Evolutionary conservation across 64 coral and sea anemone genomes (phyloP).

Genomic region (Actinia equina): DNA sequence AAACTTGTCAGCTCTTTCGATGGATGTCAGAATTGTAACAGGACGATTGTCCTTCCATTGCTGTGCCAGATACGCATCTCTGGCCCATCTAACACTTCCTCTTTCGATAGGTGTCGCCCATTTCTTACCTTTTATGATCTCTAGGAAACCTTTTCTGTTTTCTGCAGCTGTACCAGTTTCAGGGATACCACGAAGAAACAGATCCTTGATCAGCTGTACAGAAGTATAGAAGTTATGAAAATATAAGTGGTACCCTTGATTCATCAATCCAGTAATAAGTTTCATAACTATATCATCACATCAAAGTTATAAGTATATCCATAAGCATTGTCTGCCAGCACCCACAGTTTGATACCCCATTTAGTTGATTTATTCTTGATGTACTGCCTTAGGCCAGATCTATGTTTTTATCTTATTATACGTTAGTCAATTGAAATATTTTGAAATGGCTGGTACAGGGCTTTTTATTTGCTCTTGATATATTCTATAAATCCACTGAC

Average conservation of each 20-base stretch:
- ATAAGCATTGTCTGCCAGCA: conserved; percentile 30
- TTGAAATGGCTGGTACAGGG: not conserved
- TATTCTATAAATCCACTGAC: not conserved
- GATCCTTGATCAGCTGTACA: conserved; percentile 37
- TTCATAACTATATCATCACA: conserved; percentile 30
- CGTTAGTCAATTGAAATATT: not conserved
- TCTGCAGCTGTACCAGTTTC: conserved; percentile 44
- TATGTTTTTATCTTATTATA: conserved; percentile 8
- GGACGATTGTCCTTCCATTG: conserved; percentile 40
- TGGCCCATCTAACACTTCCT: conserved; percentile 34
- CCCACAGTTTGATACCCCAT: conserved; percentile 36
- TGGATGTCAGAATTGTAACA: conserved; percentile 10
- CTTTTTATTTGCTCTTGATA: not conserved
- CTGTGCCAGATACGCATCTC: not conserved
- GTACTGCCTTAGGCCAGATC: conserved; percentile 10
- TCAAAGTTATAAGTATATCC: conserved; percentile 37
- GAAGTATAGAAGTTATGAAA: conserved; percentile 26
- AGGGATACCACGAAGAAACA: conserved; percentile 40
- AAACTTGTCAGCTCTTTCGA: not conserved
- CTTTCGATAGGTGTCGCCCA: conserved; percentile 24
- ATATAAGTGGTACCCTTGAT: too few relatives aligned
- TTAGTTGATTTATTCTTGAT: conserved; percentile 35
- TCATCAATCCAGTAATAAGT: too few relatives aligned
- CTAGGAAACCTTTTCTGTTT: conserved; percentile 48
- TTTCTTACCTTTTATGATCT: conserved; percentile 33